Percentiles rank a stretch among this genome's conserved stretches.
Conservation (phyloP, 2,888 invertebrate species). For the Meandrusa payeni region DNA sequence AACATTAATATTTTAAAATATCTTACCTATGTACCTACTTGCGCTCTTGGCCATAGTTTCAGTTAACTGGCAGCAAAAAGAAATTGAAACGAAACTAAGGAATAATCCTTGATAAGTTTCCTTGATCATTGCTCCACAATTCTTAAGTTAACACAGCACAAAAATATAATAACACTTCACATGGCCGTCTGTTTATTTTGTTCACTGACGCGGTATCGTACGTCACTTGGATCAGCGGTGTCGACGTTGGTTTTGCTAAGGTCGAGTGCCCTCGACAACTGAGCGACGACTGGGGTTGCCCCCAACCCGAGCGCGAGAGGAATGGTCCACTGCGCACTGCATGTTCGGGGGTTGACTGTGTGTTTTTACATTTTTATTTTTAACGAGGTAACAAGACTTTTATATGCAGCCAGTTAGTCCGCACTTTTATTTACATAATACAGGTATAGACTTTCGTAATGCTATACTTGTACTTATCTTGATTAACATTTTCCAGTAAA, state of each 20-base stretch:
- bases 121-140: conserved; percentile 58
- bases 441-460: conserved; percentile 22
- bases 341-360: conserved; percentile 41
- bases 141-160: conserved; percentile 21
- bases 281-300: conserved; percentile 54
- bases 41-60: conserved; percentile 75
- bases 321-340: conserved; percentile 66
- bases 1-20: no score
- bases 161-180: conserved; percentile 25
- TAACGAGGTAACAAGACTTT: conserved; percentile 46
- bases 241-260: conserved; percentile 43
- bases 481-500: neutral
- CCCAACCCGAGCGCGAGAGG: conserved; percentile 31
- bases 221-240: conserved; percentile 39
- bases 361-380: conserved; percentile 48
- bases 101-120: conserved; percentile 73
- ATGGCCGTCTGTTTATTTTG: conserved; percentile 28
- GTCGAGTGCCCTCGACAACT: conserved; percentile 63
- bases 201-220: conserved; percentile 25
- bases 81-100: conserved; percentile 71
- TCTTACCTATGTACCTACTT: conserved; percentile 71
- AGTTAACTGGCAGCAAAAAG: conserved; percentile 73
- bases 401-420: conserved; percentile 32
- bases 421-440: conserved; percentile 24
- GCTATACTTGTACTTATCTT: conserved; percentile 4